Base-by-base conservation (phyloP, 1,140 invertebrate species). In the Trissolcus basalis region DNA sequence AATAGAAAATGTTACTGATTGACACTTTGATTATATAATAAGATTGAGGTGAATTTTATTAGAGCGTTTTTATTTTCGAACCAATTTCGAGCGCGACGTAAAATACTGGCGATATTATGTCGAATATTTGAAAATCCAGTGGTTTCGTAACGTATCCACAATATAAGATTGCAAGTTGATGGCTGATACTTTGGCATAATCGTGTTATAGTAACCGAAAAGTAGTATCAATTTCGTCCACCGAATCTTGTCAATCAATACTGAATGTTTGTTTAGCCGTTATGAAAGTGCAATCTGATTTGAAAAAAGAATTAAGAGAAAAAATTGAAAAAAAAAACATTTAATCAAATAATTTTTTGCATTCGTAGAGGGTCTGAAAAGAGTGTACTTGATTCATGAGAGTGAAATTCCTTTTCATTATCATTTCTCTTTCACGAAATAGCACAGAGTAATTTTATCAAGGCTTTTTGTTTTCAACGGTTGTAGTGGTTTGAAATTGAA, bases 141-240 rank as follows among this genome's bases (percentile, higher is more conserved):
- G 51, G 13, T 60, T 69, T 36, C 59, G 50, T 45, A 55, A 69
- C 50, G 56, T 19, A 45, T 60, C 41, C 53, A 51, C 49, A 49
- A 49, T 55, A 3, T 39, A 39, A 9, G n/a, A 51, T 19, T 53
- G 43, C 32, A 56, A n/a, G 50, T 69, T 69, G 54, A 69, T 48
- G 33, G 49, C 16, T 33, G 36, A 60, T 47, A 41, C 49, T 54
- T 45, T 15, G 43, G 53, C 49, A 41, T 60, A 53, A 60, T 60
- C 49, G 48, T 9, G 48, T 60, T 69, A n/a, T n/a, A 48, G 41
- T 32, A 54, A 60, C 65, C 65, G 49, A 48, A 44, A 41, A 39
- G 16, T 43, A 41, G 33, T 69, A 60, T 60, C 39, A 69, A 47
- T 60, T 69, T 69, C 59, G 47, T 45, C 1, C 19, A 27, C 19